Evolutionary conservation across 1,140 invertebrate genomes (phyloP).

Genomic region (Aporrectodea caliginosa): DNA sequence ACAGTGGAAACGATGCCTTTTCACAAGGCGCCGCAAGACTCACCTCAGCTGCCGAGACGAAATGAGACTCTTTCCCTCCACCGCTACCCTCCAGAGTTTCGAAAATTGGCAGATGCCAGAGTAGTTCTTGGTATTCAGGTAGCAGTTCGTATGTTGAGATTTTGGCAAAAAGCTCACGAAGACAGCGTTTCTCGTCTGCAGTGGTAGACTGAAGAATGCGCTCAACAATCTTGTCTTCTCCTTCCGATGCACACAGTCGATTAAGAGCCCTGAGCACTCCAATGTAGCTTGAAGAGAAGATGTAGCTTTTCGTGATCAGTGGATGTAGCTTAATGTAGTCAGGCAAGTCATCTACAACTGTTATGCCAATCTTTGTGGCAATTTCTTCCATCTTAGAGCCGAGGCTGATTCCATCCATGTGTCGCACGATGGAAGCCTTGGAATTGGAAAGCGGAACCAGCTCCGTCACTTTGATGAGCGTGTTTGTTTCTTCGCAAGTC

Average conservation of each 20-base stretch:
- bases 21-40: slow-evolving; percentile 29
- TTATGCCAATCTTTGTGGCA: slow-evolving; percentile 22
- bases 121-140: slow-evolving; percentile 7
- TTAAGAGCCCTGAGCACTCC: slow-evolving; percentile 27
- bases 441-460: background rate
- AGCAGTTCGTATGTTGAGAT: slow-evolving; percentile 27
- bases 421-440: slow-evolving; percentile 4
- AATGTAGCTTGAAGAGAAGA: slow-evolving; percentile 31
- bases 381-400: slow-evolving; percentile 15
- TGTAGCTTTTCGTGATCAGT: slow-evolving; percentile 21
- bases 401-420: slow-evolving; percentile 13
- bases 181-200: slow-evolving; percentile 22
- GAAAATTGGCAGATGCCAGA: slow-evolving; percentile 29
- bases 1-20: slow-evolving; percentile 21
- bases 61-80: background rate
- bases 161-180: slow-evolving; percentile 25
- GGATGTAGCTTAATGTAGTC: slow-evolving; percentile 23
- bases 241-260: background rate
- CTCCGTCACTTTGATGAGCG: background rate
- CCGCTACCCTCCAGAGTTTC: slow-evolving; percentile 15
- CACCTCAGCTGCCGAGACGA: slow-evolving; percentile 21
- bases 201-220: background rate
- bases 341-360: slow-evolving; percentile 28
- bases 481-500: background rate
- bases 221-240: background rate